These are phyloP conservation scores for Heliconius hermathena DNA, from an alignment of 1,140 invertebrate species.

Conservation along the genomic window DNA sequence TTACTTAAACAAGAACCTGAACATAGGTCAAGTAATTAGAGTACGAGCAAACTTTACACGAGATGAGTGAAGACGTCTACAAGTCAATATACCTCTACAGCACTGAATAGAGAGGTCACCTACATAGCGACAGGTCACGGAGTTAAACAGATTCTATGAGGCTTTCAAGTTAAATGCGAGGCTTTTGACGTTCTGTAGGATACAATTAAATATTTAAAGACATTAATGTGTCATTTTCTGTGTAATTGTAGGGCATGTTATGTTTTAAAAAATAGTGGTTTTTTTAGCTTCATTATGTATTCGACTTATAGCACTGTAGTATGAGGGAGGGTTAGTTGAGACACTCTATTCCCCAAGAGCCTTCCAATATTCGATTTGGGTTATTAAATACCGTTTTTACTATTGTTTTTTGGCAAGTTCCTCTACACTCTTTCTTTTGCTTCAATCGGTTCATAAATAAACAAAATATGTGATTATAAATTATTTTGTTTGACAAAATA, in stretches of 20 bases:
- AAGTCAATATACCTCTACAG: conserved; percentile 5
- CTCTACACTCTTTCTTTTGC: too few relatives aligned
- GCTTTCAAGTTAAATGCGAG: background rate
- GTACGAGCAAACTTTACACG: background rate
- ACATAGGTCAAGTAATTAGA: background rate
- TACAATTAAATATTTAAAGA: background rate
- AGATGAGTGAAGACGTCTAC: conserved; percentile 1
- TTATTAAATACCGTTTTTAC: too few relatives aligned
- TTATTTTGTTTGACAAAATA: too few relatives aligned
- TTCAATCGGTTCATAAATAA: too few relatives aligned
- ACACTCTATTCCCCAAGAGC: too few relatives aligned
- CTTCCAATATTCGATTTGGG: too few relatives aligned
- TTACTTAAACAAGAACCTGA: background rate
- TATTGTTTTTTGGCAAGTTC: too few relatives aligned
- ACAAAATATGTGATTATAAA: too few relatives aligned
- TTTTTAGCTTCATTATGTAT: too few relatives aligned
- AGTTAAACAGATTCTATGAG: background rate
- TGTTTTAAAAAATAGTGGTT: background rate
- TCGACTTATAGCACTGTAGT: too few relatives aligned
- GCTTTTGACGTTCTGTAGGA: background rate
- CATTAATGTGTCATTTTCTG: background rate
- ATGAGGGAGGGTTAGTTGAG: too few relatives aligned
- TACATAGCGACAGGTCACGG: conserved; percentile 5
- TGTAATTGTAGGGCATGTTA: background rate
- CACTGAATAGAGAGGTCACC: conserved; percentile 7